phyloP scores from a whole-genome alignment of 1,140 invertebrate genomes.

The Dreissena polymorpha region DNA sequence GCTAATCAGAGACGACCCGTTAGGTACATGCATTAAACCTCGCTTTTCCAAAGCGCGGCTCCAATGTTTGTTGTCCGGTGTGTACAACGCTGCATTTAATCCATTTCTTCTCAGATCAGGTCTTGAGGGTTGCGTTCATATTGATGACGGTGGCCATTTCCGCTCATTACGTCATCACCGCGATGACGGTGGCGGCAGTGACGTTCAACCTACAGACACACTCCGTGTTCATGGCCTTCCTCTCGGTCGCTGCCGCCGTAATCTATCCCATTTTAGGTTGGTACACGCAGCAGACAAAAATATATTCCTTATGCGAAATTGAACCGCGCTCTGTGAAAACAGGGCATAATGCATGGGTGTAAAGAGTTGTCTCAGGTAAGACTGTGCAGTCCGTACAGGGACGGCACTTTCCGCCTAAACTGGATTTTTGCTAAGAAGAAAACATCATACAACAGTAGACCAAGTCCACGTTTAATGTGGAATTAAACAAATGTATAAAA shows the following conservation, averaged over 20 bases:
- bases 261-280: not conserved
- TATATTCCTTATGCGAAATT: too few species aligned
- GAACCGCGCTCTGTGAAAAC: not conserved
- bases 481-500: not conserved
- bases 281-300: not conserved
- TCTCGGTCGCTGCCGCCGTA: not conserved
- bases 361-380: not conserved
- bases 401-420: too few species aligned
- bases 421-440: too few species aligned
- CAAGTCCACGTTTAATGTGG: not conserved
- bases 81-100: not conserved
- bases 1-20: too few species aligned
- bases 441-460: too few species aligned
- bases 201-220: not conserved
- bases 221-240: not conserved
- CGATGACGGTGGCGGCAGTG: not conserved
- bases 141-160: not conserved
- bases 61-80: too few species aligned
- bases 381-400: too few species aligned
- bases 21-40: not conserved
- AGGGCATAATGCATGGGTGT: not conserved
- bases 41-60: not conserved
- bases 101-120: not conserved
- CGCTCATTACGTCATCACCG: not conserved
- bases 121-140: not conserved